A percentile compares a stretch with the other conserved stretches of the same genome.
These are phyloP conservation scores for Artemia franciscana DNA, from an alignment of 1,140 invertebrate species.

Conservation along the genomic window DNA sequence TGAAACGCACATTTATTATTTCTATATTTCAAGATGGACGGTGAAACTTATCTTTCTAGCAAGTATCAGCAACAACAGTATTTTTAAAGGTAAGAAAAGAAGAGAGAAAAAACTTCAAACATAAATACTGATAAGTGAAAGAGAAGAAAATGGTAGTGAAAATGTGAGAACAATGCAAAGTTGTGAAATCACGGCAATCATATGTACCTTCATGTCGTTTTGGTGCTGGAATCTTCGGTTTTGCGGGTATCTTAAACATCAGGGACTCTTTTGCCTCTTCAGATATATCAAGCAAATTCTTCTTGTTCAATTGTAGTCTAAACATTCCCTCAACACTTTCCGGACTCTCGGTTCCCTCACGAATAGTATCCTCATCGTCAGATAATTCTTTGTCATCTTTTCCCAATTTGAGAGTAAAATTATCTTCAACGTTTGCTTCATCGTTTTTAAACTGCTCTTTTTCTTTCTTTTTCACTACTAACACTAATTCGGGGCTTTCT, in stretches of 20 bases:
- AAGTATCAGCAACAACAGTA: no score
- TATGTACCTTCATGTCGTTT: constrained; percentile 1
- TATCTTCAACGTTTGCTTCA: constrained; percentile 30
- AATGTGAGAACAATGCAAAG: no score
- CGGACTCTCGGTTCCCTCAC: constrained; percentile 9
- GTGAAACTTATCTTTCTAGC: no score
- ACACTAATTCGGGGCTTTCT: no score
- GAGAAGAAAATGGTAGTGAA: no score
- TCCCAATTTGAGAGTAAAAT: constrained; percentile 36
- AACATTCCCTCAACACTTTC: constrained; percentile 16
- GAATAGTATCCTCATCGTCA: constrained; percentile 15
- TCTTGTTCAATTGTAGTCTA: constrained; percentile 15
- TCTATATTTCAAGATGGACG: no score
- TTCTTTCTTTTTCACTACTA: no score
- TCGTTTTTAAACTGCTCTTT: no score
- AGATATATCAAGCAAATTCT: constrained; percentile 10
- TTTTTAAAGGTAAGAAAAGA: no score
- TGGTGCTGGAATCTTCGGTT: constrained; percentile 11
- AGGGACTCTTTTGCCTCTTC: constrained; percentile 13
- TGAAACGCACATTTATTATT: no score
- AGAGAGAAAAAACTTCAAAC: no score
- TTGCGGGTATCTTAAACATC: constrained; percentile 11
- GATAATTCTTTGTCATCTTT: constrained; percentile 10
- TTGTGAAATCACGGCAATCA: not conserved
- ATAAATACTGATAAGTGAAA: no score